Evolutionary conservation across 2,113 vertebrate species (phyloP).

Genomic region (Aleadryas rufinucha): DNA sequence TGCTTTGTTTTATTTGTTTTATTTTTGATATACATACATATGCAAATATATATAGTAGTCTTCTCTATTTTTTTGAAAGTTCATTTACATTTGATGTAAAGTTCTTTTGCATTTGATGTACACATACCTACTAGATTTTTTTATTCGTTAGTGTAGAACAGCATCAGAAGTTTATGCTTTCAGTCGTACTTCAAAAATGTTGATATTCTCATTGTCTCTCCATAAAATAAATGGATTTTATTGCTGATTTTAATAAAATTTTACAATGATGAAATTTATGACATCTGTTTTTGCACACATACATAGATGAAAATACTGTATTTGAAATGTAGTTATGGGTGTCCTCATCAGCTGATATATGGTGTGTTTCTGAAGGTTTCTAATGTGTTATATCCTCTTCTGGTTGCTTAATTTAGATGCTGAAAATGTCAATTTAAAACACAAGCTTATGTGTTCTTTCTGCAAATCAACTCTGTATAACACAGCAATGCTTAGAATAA

Average conservation of each 20-base stretch:
- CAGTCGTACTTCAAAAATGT: not conserved
- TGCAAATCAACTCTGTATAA: not conserved
- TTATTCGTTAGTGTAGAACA: not conserved
- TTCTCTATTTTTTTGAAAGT: not conserved
- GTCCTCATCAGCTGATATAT: not conserved
- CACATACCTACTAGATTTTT: not conserved
- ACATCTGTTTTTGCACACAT: not conserved
- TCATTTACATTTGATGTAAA: not conserved
- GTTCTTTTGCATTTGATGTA: not conserved
- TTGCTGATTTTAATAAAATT: not conserved
- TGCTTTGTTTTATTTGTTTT: rapidly evolving
- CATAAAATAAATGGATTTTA: not conserved
- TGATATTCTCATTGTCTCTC: not conserved
- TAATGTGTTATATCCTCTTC: not conserved
- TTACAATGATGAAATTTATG: not conserved
- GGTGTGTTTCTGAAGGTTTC: not conserved
- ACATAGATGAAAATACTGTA: not conserved
- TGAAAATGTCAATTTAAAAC: not conserved
- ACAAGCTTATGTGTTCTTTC: not conserved
- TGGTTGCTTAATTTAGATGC: not conserved
- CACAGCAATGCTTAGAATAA: not conserved
- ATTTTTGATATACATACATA: not conserved
- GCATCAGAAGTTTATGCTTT: not conserved
- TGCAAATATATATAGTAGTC: not conserved
- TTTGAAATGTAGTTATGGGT: not conserved